Percentiles rank a stretch among this genome's conserved stretches.
These are phyloP conservation scores for Zosterops japonicus DNA, from an alignment of 2,113 vertebrate species.

Conservation along the genomic window DNA sequence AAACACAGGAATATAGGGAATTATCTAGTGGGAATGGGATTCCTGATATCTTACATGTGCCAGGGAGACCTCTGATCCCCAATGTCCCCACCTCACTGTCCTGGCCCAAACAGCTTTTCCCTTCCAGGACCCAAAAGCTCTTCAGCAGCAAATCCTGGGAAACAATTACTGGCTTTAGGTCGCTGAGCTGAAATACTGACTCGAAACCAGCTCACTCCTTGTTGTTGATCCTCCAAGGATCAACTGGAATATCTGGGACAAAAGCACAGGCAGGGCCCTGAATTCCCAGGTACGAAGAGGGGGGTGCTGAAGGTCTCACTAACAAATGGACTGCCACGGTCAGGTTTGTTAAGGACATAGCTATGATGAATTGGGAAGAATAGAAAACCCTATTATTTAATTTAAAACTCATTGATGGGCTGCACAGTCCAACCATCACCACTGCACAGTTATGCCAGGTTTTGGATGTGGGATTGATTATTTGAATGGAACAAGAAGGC, in stretches of 20 bases:
- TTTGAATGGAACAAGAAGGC: not conserved
- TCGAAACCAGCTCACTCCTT: not conserved
- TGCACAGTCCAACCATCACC: not conserved
- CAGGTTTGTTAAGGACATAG: not conserved
- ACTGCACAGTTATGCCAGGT: not conserved
- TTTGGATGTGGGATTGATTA: not conserved
- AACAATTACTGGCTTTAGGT: not conserved
- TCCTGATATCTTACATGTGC: not conserved
- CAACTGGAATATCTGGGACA: not conserved
- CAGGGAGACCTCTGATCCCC: not conserved
- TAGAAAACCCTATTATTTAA: not conserved
- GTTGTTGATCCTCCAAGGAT: no score
- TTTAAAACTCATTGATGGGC: not conserved
- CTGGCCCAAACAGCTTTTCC: not conserved
- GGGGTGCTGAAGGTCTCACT: not conserved
- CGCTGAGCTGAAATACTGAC: not conserved
- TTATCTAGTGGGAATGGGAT: not conserved
- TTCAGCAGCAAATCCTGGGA: not conserved
- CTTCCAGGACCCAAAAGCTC: not conserved
- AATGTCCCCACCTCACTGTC: not conserved
- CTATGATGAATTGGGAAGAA: not conserved
- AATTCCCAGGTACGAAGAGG: not conserved
- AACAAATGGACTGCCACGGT: fast-evolving
- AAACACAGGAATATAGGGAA: not conserved
- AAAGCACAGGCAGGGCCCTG: fast-evolving